phyloP scores from a whole-genome alignment of 2,797 vertebrate species.

The Sarcophilus harrisii region DNA sequence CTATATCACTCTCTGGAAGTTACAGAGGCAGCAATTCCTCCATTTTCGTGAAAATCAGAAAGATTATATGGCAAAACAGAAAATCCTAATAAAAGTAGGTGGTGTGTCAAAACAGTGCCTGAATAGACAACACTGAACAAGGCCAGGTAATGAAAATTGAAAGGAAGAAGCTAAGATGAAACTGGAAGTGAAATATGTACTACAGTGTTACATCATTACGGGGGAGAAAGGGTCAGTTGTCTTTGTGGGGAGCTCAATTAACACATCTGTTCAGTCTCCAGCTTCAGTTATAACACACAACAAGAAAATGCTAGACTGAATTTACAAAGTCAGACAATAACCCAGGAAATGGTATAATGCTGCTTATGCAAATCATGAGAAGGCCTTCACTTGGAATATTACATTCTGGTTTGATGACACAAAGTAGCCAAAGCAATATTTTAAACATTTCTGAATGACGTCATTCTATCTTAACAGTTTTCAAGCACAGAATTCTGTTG shows the following conservation, averaged over 20 bases:
- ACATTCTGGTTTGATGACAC: constrained; percentile 13
- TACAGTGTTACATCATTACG: constrained; percentile 5
- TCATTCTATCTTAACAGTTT: constrained; percentile 33
- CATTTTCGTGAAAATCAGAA: not conserved
- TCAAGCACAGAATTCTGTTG: constrained; percentile 15
- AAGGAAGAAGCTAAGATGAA: not conserved
- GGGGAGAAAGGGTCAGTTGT: constrained; percentile 10
- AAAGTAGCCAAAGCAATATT: constrained; percentile 7
- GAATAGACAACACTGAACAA: constrained; percentile 1
- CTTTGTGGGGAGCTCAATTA: constrained; percentile 22
- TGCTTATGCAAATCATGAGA: constrained; percentile 27
- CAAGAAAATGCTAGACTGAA: not conserved
- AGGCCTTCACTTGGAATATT: constrained; percentile 4
- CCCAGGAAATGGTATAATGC: not conserved
- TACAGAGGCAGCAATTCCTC: not conserved
- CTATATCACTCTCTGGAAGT: not conserved
- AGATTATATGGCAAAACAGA: not conserved
- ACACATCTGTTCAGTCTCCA: not conserved
- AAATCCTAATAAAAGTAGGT: constrained; percentile 19
- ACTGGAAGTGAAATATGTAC: constrained; percentile 1
- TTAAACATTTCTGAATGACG: constrained; percentile 5
- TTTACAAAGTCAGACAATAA: constrained; percentile 15
- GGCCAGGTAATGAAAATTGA: not conserved
- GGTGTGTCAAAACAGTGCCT: not conserved
- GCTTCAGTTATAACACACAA: constrained; percentile 11